These are phyloP conservation scores for Ectemnius continuus DNA, from an alignment of 2,888 invertebrate genomes.

Conservation along the genomic window DNA sequence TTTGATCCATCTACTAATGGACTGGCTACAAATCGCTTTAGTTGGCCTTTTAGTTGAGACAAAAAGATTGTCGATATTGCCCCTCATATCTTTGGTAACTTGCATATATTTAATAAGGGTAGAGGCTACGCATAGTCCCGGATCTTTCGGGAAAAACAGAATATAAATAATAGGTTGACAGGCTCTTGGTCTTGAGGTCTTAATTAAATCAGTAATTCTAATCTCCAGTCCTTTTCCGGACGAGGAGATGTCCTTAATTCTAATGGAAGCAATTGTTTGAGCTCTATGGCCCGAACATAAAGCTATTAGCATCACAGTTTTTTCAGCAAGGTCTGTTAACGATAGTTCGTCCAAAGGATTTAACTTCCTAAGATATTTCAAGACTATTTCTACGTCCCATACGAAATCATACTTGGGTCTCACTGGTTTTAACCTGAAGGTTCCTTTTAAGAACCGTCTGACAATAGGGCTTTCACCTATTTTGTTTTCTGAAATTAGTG, in stretches of 20 bases:
- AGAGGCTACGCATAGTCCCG: too few relatives aligned
- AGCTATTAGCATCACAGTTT: slow-evolving; percentile 39
- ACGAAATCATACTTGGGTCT: slow-evolving; percentile 1
- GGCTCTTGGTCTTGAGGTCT: too few relatives aligned
- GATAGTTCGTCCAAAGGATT: slow-evolving; percentile 14
- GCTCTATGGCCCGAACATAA: slow-evolving; percentile 46
- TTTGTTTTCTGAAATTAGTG: neutral
- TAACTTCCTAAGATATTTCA: slow-evolving; percentile 1
- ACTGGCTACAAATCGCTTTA: too few relatives aligned
- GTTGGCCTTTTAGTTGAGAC: too few relatives aligned
- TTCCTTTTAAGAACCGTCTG: slow-evolving; percentile 8
- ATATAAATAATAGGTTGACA: too few relatives aligned
- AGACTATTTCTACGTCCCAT: slow-evolving; percentile 5
- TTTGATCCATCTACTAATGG: too few relatives aligned
- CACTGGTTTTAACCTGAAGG: neutral
- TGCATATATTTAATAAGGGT: too few relatives aligned
- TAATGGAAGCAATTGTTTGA: slow-evolving; percentile 32
- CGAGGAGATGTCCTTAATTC: slow-evolving; percentile 1
- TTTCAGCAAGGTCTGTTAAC: slow-evolving; percentile 33
- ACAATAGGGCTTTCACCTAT: neutral
- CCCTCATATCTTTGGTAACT: too few relatives aligned
- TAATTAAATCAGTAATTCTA: too few relatives aligned
- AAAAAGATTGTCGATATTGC: too few relatives aligned
- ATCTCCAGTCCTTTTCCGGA: neutral
- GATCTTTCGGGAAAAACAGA: too few relatives aligned